A percentile compares a stretch with the other conserved stretches of the same genome.
These are phyloP conservation scores for Campylomormyrus tamandua DNA, from an alignment of 2,113 vertebrate species.

Conservation along the genomic window DNA sequence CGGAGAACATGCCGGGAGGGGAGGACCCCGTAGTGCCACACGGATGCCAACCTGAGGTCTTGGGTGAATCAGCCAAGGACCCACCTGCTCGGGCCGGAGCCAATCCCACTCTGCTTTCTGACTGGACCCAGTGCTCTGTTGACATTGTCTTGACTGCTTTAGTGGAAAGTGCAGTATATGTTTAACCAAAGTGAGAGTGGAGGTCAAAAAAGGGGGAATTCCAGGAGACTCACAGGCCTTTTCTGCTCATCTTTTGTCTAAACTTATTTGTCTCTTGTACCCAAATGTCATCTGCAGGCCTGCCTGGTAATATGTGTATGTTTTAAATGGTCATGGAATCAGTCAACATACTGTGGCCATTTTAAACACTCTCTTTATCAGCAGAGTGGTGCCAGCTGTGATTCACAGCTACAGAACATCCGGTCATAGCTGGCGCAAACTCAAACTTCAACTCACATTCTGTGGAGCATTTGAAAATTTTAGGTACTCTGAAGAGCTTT, in stretches of 20 bases:
- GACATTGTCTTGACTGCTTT: neutral
- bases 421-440: neutral
- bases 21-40: conserved; percentile 21
- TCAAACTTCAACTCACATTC: neutral
- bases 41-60: conserved; percentile 11
- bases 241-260: neutral
- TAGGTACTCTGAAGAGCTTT: neutral
- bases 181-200: neutral
- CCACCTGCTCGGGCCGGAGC: neutral
- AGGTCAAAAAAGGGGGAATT: neutral
- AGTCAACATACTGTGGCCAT: neutral
- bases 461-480: neutral
- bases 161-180: conserved; percentile 1
- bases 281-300: neutral
- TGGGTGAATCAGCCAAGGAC: neutral
- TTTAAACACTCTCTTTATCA: neutral
- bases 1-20: conserved; percentile 27
- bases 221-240: neutral
- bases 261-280: neutral
- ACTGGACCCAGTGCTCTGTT: neutral
- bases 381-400: neutral
- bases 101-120: neutral
- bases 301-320: neutral
- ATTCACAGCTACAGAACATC: neutral
- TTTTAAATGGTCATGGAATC: neutral